Percentiles rank a stretch among this genome's conserved stretches.
phyloP scores from a whole-genome alignment of 2,888 invertebrate genomes.

The Oligia strigilis region DNA sequence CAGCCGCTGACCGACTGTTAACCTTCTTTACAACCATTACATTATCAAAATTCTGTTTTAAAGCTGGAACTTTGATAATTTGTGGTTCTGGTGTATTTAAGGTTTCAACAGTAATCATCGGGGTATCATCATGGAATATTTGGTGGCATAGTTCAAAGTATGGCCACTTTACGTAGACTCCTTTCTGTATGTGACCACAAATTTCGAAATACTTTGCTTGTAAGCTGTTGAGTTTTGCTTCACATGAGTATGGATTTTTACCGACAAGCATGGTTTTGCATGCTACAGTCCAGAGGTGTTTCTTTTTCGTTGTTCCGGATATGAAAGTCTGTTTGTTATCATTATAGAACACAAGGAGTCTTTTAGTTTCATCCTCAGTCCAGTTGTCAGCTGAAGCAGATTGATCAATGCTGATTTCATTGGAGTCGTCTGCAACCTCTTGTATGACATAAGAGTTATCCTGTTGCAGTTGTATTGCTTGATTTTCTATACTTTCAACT shows the following conservation, averaged over 20 bases:
- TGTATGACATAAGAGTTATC: constrained; percentile 69
- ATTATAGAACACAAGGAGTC: constrained; percentile 82
- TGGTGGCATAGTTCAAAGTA: constrained; percentile 80
- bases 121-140: constrained; percentile 80
- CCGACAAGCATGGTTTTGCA: constrained; percentile 84
- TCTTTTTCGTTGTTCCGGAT: constrained; percentile 76
- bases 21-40: constrained; percentile 73
- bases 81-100: constrained; percentile 49
- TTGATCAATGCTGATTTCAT: constrained; percentile 45
- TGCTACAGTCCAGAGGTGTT: constrained; percentile 84
- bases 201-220: constrained; percentile 77
- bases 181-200: constrained; percentile 72
- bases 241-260: constrained; percentile 79
- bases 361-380: constrained; percentile 80
- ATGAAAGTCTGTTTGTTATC: constrained; percentile 85
- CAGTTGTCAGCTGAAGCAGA: constrained; percentile 67
- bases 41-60: constrained; percentile 62
- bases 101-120: constrained; percentile 48
- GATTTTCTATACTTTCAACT: constrained; percentile 73
- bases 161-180: constrained; percentile 75
- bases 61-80: constrained; percentile 46
- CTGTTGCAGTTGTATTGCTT: constrained; percentile 70
- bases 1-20: constrained; percentile 60
- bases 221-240: constrained; percentile 76
- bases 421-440: constrained; percentile 58